Evolutionary conservation across 2,888 invertebrate species (phyloP).

Genomic region (Helobdella robusta): DNA sequence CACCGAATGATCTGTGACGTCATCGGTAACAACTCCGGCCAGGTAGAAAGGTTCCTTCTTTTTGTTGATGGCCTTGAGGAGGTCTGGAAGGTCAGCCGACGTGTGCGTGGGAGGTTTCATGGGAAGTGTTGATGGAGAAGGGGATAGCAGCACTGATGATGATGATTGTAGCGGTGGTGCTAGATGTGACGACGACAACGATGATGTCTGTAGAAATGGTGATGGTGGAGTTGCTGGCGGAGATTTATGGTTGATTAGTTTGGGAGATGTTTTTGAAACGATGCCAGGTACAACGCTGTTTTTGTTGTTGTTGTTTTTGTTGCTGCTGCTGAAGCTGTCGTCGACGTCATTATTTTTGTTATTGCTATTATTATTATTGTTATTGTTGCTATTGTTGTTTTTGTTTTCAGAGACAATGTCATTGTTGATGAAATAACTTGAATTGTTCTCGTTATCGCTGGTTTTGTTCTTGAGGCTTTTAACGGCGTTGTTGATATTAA

Average conservation of each 20-base stretch:
- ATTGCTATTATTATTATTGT: too few species aligned
- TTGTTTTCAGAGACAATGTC: too few species aligned
- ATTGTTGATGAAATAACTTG: too few species aligned
- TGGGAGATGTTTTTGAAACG: neutral
- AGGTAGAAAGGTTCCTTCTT: too few species aligned
- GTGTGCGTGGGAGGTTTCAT: too few species aligned
- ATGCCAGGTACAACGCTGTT: neutral
- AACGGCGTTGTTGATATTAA: neutral
- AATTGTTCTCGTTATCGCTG: neutral
- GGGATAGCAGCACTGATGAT: too few species aligned
- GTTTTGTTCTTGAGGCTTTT: conserved; percentile 8
- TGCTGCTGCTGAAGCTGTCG: neutral
- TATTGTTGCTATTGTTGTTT: too few species aligned
- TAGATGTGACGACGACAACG: neutral
- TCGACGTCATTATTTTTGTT: neutral
- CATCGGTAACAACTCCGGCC: too few species aligned
- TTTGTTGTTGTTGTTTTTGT: conserved; percentile 1
- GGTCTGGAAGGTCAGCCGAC: conserved; percentile 8
- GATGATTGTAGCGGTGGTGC: too few species aligned
- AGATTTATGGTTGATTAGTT: neutral
- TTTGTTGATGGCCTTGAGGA: conserved; percentile 6
- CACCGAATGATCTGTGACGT: too few species aligned
- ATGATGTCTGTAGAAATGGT: neutral
- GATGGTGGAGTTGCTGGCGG: neutral
- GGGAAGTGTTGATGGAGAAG: too few species aligned